Conservation (phyloP, 53 echinoderm and acorn worm species). For the Holothuria leucospilota region DNA sequence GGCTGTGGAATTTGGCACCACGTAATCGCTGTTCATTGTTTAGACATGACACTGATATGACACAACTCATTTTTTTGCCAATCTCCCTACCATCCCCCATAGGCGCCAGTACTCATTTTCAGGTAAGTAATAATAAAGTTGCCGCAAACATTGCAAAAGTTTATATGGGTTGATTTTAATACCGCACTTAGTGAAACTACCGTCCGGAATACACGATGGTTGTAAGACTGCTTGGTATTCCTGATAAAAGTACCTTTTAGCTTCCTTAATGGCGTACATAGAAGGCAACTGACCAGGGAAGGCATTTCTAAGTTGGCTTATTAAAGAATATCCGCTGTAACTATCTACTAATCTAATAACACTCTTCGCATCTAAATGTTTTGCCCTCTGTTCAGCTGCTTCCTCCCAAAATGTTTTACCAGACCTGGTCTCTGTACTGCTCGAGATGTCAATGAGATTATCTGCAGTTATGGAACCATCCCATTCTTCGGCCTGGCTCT, state of each 20-base stretch:
- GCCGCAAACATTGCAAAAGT: background rate
- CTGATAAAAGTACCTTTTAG: background rate
- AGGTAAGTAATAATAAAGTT: background rate
- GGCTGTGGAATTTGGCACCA: constrained; percentile 8
- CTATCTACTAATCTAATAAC: background rate
- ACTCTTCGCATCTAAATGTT: background rate
- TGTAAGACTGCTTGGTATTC: constrained; percentile 1
- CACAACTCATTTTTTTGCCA: background rate
- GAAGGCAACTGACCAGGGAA: background rate
- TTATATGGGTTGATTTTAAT: background rate
- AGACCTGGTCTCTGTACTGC: background rate
- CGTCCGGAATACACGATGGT: background rate
- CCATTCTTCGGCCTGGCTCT: background rate
- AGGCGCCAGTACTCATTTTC: background rate
- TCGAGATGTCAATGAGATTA: background rate
- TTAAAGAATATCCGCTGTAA: background rate
- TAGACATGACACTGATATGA: background rate
- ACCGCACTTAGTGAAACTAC: background rate
- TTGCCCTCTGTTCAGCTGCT: background rate
- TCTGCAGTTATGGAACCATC: background rate
- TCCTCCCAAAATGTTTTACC: too few relatives aligned
- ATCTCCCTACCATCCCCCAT: constrained; percentile 27
- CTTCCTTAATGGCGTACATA: background rate
- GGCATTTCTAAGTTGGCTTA: background rate
- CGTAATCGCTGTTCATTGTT: constrained; percentile 28